phyloP scores from a whole-genome alignment of 2,797 vertebrate species.

The Hypotaenidia philippensis region DNA sequence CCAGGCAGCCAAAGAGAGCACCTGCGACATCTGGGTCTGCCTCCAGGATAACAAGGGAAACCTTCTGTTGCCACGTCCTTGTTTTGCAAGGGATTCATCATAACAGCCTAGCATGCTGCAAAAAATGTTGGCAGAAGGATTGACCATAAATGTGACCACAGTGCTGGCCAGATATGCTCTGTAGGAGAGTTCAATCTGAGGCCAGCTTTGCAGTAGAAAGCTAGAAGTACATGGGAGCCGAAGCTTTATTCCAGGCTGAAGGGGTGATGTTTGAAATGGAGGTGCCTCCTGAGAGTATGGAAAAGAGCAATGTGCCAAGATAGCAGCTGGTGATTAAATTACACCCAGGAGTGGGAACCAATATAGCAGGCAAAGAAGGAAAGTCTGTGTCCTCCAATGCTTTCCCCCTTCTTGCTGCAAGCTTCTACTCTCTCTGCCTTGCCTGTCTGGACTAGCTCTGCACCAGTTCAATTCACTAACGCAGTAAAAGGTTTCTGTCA shows the following conservation, averaged over 20 bases:
- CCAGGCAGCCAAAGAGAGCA: background rate
- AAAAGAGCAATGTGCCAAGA: background rate
- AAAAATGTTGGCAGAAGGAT: background rate
- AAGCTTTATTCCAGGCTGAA: background rate
- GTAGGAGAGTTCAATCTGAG: background rate
- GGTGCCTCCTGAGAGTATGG: background rate
- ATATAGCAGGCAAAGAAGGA: background rate
- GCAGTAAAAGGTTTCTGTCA: background rate
- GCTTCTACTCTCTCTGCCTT: background rate
- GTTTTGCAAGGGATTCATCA: background rate
- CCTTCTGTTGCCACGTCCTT: background rate
- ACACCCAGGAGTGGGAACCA: background rate
- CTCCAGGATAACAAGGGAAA: background rate
- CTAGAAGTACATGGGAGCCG: background rate
- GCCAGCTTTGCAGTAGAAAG: background rate
- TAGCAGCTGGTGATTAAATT: background rate
- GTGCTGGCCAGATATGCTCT: background rate
- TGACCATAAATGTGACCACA: background rate
- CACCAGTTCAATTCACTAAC: background rate
- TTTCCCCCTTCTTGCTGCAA: background rate
- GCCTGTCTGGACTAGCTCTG: background rate
- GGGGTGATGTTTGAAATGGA: background rate
- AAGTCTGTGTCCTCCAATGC: background rate
- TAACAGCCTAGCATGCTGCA: background rate
- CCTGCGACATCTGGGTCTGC: background rate